Evolutionary conservation across 1,140 invertebrate genomes (phyloP), one percentile per base, ranked within the genome.

Genomic region (Marisa cornuarietis): DNA sequence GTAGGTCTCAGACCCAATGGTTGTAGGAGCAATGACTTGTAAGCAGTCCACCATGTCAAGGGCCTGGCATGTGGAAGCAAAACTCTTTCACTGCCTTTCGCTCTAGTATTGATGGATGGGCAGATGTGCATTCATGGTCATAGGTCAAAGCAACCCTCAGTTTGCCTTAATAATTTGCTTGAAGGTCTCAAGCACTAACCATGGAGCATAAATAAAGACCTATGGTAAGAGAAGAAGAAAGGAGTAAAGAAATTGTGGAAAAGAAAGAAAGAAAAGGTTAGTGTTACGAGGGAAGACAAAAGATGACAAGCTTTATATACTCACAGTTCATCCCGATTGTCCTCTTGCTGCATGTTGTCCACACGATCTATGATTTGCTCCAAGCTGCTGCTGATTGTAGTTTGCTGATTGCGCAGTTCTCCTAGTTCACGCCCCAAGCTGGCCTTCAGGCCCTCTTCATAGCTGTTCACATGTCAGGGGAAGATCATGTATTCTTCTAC

Each of bases 341-440:
- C 80, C 54, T 83, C 84, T 42, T 81, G 26, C 52, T 81, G 69
- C 18, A 71, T 49, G 24, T 72, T 58, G 31, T 85, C 82, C 51
- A 83, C 79, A 49, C 80, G 74, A 63, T 85, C 84, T 83, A 85
- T 85, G 76, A 85, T 63, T 3, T 82, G 51, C 63, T 85, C 84
- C 71, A 85, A 74, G 24, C 42, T 81, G 51, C 76, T 58, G 62
- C 81, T 79, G 61, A 85, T 80, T 16, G 65, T 52, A 24, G 81
- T 79, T 78, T 85, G 84, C 76, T 85, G 82, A 20, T 85, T 82
- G 26, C 82, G 71, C n/a, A 85, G 72, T 7, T 84, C 81, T 16
- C 24, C 78, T 54, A 85, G 76, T 58, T 83, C 82, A 22, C 76
- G 65, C 24, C 75, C 65, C 20, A 85, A 74, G 22, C 78, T 79